Evolutionary conservation across 2,888 invertebrate species (phyloP), one percentile per base, ranked within the genome.

Genomic region (Galeruca laticollis): DNA sequence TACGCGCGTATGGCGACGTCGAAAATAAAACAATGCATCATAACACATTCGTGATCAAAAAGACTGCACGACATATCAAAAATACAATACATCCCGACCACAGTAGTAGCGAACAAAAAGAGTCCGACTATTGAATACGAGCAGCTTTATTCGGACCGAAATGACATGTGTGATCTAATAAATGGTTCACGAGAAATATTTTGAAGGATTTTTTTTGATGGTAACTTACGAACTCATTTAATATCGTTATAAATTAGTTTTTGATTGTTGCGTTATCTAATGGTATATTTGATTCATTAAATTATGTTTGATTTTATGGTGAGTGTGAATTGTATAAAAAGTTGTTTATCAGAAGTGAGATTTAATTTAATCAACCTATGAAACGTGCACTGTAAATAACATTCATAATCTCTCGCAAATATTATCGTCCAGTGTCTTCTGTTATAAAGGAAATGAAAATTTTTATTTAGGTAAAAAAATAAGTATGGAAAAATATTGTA

Each of bases 1-100:
- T 26, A 26, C 26, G 15, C 51, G 51, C 51, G n/a, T 18, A 51
- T 51, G 51, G 8, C 40, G 26, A 63, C 52, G 51, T 62, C 49
- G 18, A 62, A 62, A 62, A 35, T 43, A 15, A 26, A 60, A 60
- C 47, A 43, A 43, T 60, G 26, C 60, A 60, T 47, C 26, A 26
- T 1, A 13, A 56, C 56, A 64, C 21, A 56, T 47, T 64, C 64
- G 64, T 64, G 64, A 64, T 64, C 56, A 15, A 56, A 56, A 54
- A 21, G 18, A 54, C 43, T 64, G 56, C 56, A 64, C 64, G 64
- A 64, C 31, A 26, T 40, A 40, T 56, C 54, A 64, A 64, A 54
- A 43, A 21, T n/a, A 63, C 54, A 37, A 63, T 52, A 64, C 21
- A 51, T 11, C 43, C n/a, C 37, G 56, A 11, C 64, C 64, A 56